phyloP scores from a whole-genome alignment of 1,140 invertebrate genomes.

The Coelopa frigida region DNA sequence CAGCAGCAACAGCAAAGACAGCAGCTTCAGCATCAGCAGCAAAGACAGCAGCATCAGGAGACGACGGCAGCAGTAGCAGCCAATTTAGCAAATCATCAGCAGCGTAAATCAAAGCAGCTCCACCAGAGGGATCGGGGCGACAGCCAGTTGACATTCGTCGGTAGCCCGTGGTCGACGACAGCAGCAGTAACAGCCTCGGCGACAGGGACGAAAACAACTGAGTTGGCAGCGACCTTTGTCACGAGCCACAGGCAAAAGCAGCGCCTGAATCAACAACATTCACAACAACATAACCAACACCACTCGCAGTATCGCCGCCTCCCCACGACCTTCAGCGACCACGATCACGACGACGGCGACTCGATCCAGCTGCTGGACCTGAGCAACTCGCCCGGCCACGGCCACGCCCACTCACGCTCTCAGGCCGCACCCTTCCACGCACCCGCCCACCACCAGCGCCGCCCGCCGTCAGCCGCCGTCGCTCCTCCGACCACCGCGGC shows the following conservation, averaged over 20 bases:
- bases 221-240: too few species aligned
- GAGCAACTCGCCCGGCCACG: conserved; percentile 6
- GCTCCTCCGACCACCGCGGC: neutral
- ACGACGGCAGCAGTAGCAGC: too few species aligned
- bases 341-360: conserved; percentile 6
- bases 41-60: too few species aligned
- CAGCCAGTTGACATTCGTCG: too few species aligned
- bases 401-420: neutral
- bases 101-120: too few species aligned
- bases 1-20: conserved; percentile 8
- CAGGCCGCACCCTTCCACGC: too few species aligned
- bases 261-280: neutral
- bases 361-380: conserved; percentile 13
- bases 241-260: neutral
- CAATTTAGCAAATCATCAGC: too few species aligned
- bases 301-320: too few species aligned
- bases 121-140: too few species aligned
- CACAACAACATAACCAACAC: neutral
- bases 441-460: neutral
- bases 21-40: neutral
- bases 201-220: too few species aligned
- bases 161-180: too few species aligned
- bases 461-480: neutral
- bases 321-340: too few species aligned
- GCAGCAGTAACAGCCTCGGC: neutral